Base-by-base conservation (phyloP, 2,888 invertebrate species). In the Mesochorus sp. region DNA sequence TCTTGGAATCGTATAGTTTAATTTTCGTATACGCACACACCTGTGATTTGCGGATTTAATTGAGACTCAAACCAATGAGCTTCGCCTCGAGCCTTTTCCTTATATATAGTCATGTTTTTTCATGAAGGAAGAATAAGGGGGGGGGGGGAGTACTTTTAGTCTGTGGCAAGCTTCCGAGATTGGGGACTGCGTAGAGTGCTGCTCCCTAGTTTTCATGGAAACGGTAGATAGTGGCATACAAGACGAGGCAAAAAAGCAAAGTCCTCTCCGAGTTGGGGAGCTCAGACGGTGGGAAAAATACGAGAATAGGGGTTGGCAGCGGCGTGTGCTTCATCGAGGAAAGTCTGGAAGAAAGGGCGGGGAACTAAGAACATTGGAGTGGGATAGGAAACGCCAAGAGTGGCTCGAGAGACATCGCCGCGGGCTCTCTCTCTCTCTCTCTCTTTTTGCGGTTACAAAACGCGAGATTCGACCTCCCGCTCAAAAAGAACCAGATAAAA, bases 101-200 rank as follows among this genome's bases (percentile, higher is more conserved):
- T n/a, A n/a, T n/a, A n/a, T n/a, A n/a, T n/a, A n/a, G n/a, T n/a
- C n/a, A n/a, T n/a, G n/a, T n/a, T n/a, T n/a, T n/a, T n/a, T n/a
- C n/a, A 19, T 4, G 21, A 55, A 64, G 3, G 47, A 3, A 21
- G 49, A n/a, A n/a, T n/a, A 12, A 12, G 34, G 3, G 12, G 19
- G 10, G 34, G 21, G n/a, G 1, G 14, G 34, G 62, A 53, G 53
- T 57, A 73, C 67, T 73, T 68, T 68, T 57, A 73, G 73, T 73
- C 57, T 24, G 62, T 68, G 62, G 73, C 68, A 64, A 73, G 57
- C 51, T 64, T 68, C 57, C 73, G 64, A 73, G 51, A 73, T 78
- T 62, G 68, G 57, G n/a, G 64, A 68, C 68, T 78, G 62, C 34
- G 6, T 34, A 39, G 62, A 73, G 68, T 68, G 73, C 73, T 68